Percentiles rank a stretch among this genome's conserved stretches.
Evolutionary conservation across 2,888 invertebrate genomes (phyloP).

Genomic region (Linnaemya tessellans): DNA sequence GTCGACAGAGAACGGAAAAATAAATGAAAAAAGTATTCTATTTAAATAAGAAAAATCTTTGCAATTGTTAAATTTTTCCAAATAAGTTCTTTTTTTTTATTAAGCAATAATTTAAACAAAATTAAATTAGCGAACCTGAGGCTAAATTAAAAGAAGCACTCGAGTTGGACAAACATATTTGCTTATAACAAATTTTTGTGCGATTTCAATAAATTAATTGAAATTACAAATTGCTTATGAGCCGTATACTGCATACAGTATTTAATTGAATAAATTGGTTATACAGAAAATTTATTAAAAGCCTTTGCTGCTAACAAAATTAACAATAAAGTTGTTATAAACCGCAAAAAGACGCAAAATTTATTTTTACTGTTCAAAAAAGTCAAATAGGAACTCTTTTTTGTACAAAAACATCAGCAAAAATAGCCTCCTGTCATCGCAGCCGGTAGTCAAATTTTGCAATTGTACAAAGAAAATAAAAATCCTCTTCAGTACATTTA

Average conservation of each 20-base stretch:
- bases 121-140: too few species aligned
- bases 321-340: constrained; percentile 23
- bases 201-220: background rate
- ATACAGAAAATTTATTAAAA: constrained; percentile 34
- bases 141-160: too few species aligned
- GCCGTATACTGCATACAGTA: background rate
- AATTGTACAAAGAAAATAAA: background rate
- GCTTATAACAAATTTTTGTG: too few species aligned
- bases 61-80: too few species aligned
- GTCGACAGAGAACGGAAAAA: too few species aligned
- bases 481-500: constrained; percentile 15
- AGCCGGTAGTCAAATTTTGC: constrained; percentile 14
- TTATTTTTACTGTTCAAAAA: background rate
- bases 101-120: too few species aligned
- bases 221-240: background rate
- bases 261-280: constrained; percentile 48
- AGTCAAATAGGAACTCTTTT: background rate
- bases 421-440: background rate
- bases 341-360: constrained; percentile 7
- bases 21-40: too few species aligned
- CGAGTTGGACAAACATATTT: too few species aligned
- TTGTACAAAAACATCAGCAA: background rate
- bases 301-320: constrained; percentile 49
- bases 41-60: too few species aligned
- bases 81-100: too few species aligned